A percentile compares a stretch with the other conserved stretches of the same genome.
These are phyloP conservation scores for Luscinia megarhynchos DNA, from an alignment of 2,797 vertebrate genomes.

Conservation along the genomic window DNA sequence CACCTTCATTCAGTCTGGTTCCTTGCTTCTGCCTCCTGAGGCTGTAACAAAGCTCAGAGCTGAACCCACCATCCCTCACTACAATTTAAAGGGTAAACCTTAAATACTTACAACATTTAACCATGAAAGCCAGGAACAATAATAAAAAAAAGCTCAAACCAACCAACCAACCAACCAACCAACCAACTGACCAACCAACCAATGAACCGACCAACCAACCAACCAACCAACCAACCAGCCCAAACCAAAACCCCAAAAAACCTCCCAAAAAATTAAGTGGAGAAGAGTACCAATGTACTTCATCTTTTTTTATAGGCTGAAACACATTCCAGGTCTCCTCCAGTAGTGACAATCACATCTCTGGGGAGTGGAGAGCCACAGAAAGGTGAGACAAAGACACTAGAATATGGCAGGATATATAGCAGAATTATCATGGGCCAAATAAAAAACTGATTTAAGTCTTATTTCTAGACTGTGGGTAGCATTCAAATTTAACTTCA, in stretches of 20 bases:
- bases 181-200: too few species aligned
- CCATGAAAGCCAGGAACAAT: background rate
- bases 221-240: background rate
- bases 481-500: slow-evolving; percentile 53
- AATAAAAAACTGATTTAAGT: slow-evolving; percentile 37
- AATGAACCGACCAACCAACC: too few species aligned
- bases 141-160: background rate
- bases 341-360: background rate
- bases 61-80: background rate
- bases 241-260: background rate
- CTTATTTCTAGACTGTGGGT: slow-evolving; percentile 42
- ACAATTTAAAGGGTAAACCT: background rate
- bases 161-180: too few species aligned
- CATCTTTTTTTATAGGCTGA: background rate
- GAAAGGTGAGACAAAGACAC: background rate
- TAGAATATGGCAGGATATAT: background rate
- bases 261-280: background rate
- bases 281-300: background rate
- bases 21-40: background rate
- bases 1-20: background rate
- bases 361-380: background rate
- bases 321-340: background rate
- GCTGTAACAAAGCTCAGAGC: background rate
- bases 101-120: background rate
- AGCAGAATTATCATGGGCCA: slow-evolving; percentile 24